Conservation (phyloP, 2,113 vertebrate genomes). For the Brachypodius melanocephalos region DNA sequence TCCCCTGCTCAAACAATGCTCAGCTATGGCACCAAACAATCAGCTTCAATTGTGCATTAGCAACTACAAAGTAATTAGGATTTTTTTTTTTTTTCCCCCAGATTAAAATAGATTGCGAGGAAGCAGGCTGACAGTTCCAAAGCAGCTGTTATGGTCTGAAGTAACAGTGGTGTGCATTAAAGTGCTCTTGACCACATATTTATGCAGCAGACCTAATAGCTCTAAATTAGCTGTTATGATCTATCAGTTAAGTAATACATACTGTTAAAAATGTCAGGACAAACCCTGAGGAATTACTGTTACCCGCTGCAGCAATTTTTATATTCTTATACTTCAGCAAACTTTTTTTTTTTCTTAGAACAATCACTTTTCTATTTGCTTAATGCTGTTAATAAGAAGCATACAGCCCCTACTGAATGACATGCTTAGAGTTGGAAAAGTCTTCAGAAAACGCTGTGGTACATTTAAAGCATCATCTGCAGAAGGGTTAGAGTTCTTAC, state of each 20-base stretch:
- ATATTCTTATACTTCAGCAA: background rate
- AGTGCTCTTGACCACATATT: background rate
- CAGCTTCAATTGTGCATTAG: background rate
- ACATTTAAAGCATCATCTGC: background rate
- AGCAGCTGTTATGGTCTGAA: background rate
- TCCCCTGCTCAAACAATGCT: background rate
- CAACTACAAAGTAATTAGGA: background rate
- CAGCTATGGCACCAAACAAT: background rate
- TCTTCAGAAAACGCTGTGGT: background rate
- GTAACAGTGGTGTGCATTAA: background rate
- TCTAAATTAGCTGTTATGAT: background rate
- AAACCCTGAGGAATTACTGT: background rate
- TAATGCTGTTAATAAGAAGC: background rate
- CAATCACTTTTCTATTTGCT: background rate
- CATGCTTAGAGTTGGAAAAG: background rate
- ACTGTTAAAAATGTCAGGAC: background rate
- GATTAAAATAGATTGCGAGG: background rate
- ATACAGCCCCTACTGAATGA: background rate
- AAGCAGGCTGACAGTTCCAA: background rate
- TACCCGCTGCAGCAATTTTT: background rate
- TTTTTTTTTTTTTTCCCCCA: background rate
- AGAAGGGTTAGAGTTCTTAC: background rate
- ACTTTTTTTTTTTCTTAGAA: background rate
- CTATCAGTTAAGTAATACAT: background rate
- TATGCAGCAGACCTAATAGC: background rate